phyloP scores from a whole-genome alignment of 1,140 invertebrate species.

The Prorops nasuta region DNA sequence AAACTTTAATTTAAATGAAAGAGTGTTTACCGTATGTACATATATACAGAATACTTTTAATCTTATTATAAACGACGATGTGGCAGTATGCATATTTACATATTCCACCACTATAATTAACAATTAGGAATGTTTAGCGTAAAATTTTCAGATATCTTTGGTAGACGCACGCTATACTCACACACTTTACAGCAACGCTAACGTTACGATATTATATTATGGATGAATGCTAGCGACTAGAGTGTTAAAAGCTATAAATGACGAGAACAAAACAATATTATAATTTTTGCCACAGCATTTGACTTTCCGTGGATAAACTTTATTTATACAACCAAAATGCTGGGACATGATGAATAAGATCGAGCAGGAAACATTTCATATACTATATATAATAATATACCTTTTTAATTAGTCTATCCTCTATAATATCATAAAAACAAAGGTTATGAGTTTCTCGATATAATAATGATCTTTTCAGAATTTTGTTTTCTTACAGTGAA shows the following conservation, averaged over 20 bases:
- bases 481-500: too few species aligned
- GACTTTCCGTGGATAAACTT: too few species aligned
- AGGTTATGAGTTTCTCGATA: too few species aligned
- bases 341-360: too few species aligned
- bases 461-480: too few species aligned
- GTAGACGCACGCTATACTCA: conserved; percentile 26
- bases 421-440: too few species aligned
- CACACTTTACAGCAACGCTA: conserved; percentile 25
- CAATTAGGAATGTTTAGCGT: conserved; percentile 38
- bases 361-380: too few species aligned
- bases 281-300: too few species aligned
- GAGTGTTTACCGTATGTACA: conserved; percentile 33
- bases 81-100: neutral
- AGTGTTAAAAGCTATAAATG: conserved; percentile 33
- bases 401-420: too few species aligned
- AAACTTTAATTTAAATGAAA: conserved; percentile 24
- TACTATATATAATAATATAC: too few species aligned
- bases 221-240: conserved; percentile 37
- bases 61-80: conserved; percentile 16
- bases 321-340: too few species aligned
- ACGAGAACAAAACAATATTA: conserved; percentile 13
- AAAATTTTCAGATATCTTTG: conserved; percentile 26
- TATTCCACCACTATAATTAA: conserved; percentile 20
- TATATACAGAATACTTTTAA: conserved; percentile 35
- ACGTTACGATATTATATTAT: conserved; percentile 24